Percentiles rank a stretch among this genome's conserved stretches.
Evolutionary conservation across 1,140 invertebrate genomes (phyloP).

Genomic region (Adelges cooleyi): DNA sequence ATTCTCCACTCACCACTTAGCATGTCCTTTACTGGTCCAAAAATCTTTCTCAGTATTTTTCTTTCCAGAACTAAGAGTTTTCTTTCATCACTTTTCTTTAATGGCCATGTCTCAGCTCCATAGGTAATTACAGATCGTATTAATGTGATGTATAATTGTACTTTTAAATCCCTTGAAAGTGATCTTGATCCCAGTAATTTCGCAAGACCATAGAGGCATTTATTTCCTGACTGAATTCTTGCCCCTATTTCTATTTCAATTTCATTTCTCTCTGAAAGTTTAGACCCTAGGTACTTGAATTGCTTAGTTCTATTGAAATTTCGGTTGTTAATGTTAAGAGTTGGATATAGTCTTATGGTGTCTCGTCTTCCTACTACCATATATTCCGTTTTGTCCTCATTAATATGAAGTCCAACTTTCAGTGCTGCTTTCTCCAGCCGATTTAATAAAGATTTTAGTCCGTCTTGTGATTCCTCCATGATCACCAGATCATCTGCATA

Average conservation of each 20-base stretch:
- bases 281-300: neutral
- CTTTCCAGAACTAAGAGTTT: neutral
- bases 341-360: neutral
- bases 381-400: neutral
- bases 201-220: neutral
- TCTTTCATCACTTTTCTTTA: neutral
- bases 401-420: neutral
- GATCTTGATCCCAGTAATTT: neutral
- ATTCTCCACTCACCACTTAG: neutral
- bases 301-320: neutral
- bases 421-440: neutral
- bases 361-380: neutral
- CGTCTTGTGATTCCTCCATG: neutral
- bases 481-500: neutral
- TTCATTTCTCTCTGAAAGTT: neutral
- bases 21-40: neutral
- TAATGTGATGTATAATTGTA: neutral
- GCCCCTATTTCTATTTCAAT: neutral
- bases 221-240: neutral
- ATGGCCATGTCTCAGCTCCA: neutral
- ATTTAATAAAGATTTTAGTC: neutral
- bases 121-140: neutral
- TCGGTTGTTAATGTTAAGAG: neutral
- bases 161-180: no score
- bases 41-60: neutral